These are phyloP conservation scores for Pteropus rufus DNA, from an alignment of 2,797 vertebrate genomes.

Conservation along the genomic window DNA sequence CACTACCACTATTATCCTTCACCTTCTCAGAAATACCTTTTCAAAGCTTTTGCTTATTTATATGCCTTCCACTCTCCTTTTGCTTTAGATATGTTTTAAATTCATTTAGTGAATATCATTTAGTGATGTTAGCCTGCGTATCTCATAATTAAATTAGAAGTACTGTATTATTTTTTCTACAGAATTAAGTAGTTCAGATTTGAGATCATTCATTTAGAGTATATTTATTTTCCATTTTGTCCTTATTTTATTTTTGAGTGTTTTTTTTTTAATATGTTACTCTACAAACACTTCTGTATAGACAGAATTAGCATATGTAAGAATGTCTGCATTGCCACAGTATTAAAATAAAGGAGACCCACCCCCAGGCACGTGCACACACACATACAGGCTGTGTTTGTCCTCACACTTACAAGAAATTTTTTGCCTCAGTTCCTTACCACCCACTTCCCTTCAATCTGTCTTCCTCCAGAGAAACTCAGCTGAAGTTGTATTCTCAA, in stretches of 20 bases:
- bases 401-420: not conserved
- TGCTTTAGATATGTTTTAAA: not conserved
- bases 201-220: not conserved
- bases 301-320: not conserved
- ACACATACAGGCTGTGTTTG: not conserved
- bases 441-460: not conserved
- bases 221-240: not conserved
- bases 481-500: not conserved
- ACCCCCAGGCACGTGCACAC: not conserved
- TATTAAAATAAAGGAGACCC: not conserved
- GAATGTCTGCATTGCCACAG: not conserved
- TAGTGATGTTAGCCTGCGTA: not conserved
- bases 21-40: not conserved
- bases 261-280: not conserved
- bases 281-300: not conserved
- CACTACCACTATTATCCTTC: not conserved
- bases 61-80: not conserved
- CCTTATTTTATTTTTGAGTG: not conserved
- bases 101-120: not conserved
- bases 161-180: not conserved
- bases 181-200: not conserved
- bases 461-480: not conserved
- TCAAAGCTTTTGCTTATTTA: not conserved
- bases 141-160: slow-evolving; percentile 30
- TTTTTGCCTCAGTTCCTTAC: slow-evolving; percentile 1